Evolutionary conservation across 2,113 vertebrate genomes (phyloP), one percentile per base, ranked within the genome.

Genomic region (Camelus dromedarius): DNA sequence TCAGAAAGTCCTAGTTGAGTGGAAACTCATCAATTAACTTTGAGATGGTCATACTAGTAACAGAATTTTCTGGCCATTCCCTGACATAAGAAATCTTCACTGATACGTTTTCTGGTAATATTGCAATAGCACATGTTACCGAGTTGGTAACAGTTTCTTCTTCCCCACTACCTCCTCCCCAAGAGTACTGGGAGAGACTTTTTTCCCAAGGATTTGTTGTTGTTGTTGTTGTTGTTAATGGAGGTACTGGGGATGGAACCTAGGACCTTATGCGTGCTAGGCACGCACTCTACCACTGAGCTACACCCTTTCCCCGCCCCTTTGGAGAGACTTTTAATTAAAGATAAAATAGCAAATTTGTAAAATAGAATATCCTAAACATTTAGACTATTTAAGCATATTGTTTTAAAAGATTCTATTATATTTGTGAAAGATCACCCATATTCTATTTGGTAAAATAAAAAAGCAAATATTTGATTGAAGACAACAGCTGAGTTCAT

Each of bases 391-490:
- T 73, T 69, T 62, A 66, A 85, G 64, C 54, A 56, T 15, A 38
- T 20, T 76, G 20, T 80, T 91, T 81, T 76, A 56, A 85, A 91
- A 96, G 50, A 26, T 32, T 76, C 30, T 42, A 38, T 67, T 89
- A 67, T 93, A 56, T 84, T 75, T 93, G 46, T 81, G 46, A 93
- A 89, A 64, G 66, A 66, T 66, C 32, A 81, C 9, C 69, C 26
- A 52, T 35, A 58, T 77, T 83, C 30, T 76, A 26, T 82, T 81
- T 76, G 62, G 50, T 77, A 91, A 82, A 72, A 89, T 82, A 32
- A 20, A 93, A 95, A 93, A 89, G 82, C 46, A 93, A 89, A 89
- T 90, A 38, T 16, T 76, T 95, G 66, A 7, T 60, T 86, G 80
- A 86, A 92, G 46, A 93, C 60, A 93, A 72, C 30, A 60, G 52